Evolutionary conservation across 2,888 invertebrate genomes (phyloP), one percentile per base, ranked within the genome.

Genomic region (Theretra japonica): DNA sequence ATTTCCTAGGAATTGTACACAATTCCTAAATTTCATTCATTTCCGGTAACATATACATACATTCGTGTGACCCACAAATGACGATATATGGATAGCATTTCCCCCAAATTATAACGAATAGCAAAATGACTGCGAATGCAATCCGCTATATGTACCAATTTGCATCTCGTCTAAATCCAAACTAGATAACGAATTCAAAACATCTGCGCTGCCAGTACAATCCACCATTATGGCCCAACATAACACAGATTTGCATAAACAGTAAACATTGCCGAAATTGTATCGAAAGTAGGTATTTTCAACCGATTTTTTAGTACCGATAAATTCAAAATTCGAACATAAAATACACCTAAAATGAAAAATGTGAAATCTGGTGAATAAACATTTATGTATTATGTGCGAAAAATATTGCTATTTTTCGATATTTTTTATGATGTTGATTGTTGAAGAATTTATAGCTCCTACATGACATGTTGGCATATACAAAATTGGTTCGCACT

Each of bases 211-310:
- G 41, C 41, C n/a, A n/a, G 53, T 53, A n/a, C 53, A n/a, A 53
- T 53, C n/a, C 53, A 17, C n/a, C 5, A 53, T 53, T 53, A 53
- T 53, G 53, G n/a, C 6, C 53, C 4, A 53, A 53, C 53, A 53
- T 53, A n/a, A n/a, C 53, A 53, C 53, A n/a, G 19, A 72, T 73
- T 72, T 60, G 41, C 53, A 65, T 68, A 59, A 25, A 60, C 28
- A n/a, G 53, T 15, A 15, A 41, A 41, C 41, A 15, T 53, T 53
- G 17, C 19, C 30, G 30, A 30, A 19, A 30, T 19, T 60, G 1
- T 7, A 28, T 60, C 7, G 28, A 30, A 60, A 30, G 17, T 15
- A 25, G 19, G 25, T 7, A 7, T 58, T 15, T 23, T 4, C 30
- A 21, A 60, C n/a, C n/a, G 4, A 8, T 60, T 60, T n/a, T 60